Evolutionary conservation across 1,140 invertebrate species (phyloP).

Genomic region (Dendroctonus ponderosae): DNA sequence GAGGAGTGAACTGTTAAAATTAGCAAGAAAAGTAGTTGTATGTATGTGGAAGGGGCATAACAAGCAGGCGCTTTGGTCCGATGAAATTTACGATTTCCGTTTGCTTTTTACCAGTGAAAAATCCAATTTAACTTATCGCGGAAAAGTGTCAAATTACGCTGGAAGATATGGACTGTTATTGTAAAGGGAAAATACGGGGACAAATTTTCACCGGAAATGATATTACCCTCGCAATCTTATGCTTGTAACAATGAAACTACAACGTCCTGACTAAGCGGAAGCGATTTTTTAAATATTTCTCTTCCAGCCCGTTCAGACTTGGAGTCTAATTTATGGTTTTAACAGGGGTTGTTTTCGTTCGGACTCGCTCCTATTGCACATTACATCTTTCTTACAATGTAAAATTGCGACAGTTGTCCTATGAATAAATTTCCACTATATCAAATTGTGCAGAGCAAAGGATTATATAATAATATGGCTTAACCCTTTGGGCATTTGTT

Average conservation of each 20-base stretch:
- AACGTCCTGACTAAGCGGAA: slow-evolving; percentile 28
- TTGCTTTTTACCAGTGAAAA: slow-evolving; percentile 11
- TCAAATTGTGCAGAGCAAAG: slow-evolving; percentile 20
- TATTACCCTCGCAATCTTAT: slow-evolving; percentile 30
- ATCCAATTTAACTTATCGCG: slow-evolving; percentile 30
- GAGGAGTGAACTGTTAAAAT: no score
- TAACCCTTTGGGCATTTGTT: slow-evolving; percentile 21
- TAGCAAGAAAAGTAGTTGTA: no score
- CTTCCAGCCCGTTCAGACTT: slow-evolving; percentile 15
- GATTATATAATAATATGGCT: slow-evolving; percentile 23
- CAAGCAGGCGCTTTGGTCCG: no score
- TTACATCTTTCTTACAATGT: slow-evolving; percentile 11
- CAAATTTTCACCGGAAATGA: slow-evolving; percentile 31
- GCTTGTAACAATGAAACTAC: slow-evolving; percentile 27
- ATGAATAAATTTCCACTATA: slow-evolving; percentile 27
- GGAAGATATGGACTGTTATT: slow-evolving; percentile 27
- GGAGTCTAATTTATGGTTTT: slow-evolving; percentile 19
- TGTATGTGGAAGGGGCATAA: no score
- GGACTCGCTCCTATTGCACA: slow-evolving; percentile 11
- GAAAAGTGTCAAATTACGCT: slow-evolving; percentile 29
- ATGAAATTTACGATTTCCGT: neutral
- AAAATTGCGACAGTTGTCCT: slow-evolving; percentile 23
- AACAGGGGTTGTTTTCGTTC: slow-evolving; percentile 21
- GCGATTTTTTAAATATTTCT: slow-evolving; percentile 32
- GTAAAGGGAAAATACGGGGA: slow-evolving; percentile 18